Evolutionary conservation across 2,113 vertebrate genomes (phyloP).

Genomic region (Crocuta crocuta): DNA sequence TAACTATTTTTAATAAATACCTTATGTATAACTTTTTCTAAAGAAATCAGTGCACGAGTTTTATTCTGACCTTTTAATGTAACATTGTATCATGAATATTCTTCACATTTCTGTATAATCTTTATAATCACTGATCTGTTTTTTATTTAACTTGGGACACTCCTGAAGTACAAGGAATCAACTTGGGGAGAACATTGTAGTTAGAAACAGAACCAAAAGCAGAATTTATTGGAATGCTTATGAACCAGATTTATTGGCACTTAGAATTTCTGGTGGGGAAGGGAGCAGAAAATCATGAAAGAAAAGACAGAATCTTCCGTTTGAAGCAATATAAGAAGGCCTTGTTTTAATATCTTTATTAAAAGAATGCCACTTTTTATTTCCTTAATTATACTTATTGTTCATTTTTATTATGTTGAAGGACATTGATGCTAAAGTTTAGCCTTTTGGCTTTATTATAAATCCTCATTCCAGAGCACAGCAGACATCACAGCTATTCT

Average conservation of each 20-base stretch:
- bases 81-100: slow-evolving; percentile 15
- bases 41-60: background rate
- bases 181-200: background rate
- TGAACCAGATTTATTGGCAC: slow-evolving; percentile 7
- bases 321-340: background rate
- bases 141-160: slow-evolving; percentile 43
- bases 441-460: slow-evolving; percentile 43
- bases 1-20: background rate
- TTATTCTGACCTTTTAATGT: slow-evolving; percentile 19
- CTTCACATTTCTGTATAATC: slow-evolving; percentile 32
- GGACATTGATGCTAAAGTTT: slow-evolving; percentile 15
- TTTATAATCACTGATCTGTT: slow-evolving; percentile 39
- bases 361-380: slow-evolving; percentile 35
- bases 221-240: slow-evolving; percentile 33
- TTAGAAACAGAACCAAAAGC: slow-evolving; percentile 46
- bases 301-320: background rate
- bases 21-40: slow-evolving; percentile 39
- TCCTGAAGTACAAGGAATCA: slow-evolving; percentile 17
- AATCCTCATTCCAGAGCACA: slow-evolving; percentile 33
- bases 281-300: slow-evolving; percentile 2
- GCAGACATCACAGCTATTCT: background rate
- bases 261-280: background rate
- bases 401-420: slow-evolving; percentile 64
- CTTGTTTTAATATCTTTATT: slow-evolving; percentile 48
- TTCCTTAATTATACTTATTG: background rate